Percentiles rank a stretch among this genome's conserved stretches.
phyloP scores from a whole-genome alignment of 2,113 vertebrate species.

The Phasianus colchicus region DNA sequence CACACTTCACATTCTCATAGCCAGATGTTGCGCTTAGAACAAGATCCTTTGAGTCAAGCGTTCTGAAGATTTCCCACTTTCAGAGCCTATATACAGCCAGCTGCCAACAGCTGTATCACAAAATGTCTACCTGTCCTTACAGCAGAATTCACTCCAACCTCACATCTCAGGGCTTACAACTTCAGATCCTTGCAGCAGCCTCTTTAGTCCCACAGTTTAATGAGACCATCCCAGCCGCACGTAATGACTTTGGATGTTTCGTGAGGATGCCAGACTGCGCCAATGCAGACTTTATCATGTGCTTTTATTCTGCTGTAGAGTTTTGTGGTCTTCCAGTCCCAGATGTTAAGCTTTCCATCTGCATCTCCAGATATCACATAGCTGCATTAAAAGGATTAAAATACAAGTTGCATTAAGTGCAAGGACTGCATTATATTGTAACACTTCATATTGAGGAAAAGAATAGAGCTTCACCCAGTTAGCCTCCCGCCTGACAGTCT shows the following conservation, averaged over 20 bases:
- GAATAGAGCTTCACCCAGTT: background rate
- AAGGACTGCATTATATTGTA: background rate
- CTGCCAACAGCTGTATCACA: background rate
- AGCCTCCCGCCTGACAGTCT: background rate
- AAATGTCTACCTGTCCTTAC: background rate
- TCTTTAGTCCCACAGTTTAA: slow-evolving; percentile 95
- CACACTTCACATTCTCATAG: slow-evolving; percentile 13
- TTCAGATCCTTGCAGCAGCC: background rate
- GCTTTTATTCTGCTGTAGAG: slow-evolving; percentile 98
- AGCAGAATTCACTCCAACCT: background rate
- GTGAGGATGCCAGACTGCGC: slow-evolving; percentile 97
- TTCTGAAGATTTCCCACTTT: background rate
- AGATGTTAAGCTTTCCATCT: slow-evolving; percentile 98
- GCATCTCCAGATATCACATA: slow-evolving; percentile 99
- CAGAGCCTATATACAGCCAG: background rate
- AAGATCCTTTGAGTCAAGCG: background rate
- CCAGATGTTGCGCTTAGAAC: background rate
- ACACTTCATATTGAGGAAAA: background rate
- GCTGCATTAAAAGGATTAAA: slow-evolving; percentile 71
- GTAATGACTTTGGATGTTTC: slow-evolving; percentile 99
- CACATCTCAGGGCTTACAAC: background rate
- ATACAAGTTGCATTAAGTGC: background rate
- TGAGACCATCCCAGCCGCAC: slow-evolving; percentile 97
- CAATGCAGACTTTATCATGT: slow-evolving; percentile 98
- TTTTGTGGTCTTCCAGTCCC: slow-evolving; percentile 99